A percentile compares a stretch with the other conserved stretches of the same genome.
Evolutionary conservation across 1,140 invertebrate genomes (phyloP).

Genomic region (Holotrichia oblita): DNA sequence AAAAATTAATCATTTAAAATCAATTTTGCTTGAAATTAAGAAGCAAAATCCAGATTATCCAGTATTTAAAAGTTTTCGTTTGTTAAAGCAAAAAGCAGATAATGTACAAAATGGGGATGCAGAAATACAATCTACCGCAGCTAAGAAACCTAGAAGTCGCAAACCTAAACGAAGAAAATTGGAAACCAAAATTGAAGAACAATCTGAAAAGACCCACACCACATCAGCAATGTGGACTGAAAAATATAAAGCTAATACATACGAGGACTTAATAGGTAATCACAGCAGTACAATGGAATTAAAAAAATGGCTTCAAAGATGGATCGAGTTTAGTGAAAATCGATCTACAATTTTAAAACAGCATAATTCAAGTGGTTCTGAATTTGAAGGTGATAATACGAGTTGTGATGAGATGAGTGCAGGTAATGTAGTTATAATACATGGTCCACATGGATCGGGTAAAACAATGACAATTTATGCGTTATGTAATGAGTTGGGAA

Average conservation of each 20-base stretch:
- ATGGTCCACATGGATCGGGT: slow-evolving; percentile 84
- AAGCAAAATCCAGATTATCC: slow-evolving; percentile 64
- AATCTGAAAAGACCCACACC: too few species aligned
- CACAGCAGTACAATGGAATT: slow-evolving; percentile 71
- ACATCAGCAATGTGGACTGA: slow-evolving; percentile 68
- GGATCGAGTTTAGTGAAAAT: slow-evolving; percentile 66
- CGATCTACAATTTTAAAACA: slow-evolving; percentile 53
- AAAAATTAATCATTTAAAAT: slow-evolving; percentile 52
- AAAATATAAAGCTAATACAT: slow-evolving; percentile 77
- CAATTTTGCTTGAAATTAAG: slow-evolving; percentile 62
- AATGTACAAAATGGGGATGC: not conserved
- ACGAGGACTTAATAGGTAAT: slow-evolving; percentile 80
- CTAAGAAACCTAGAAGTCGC: not conserved
- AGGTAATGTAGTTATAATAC: slow-evolving; percentile 79
- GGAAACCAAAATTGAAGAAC: not conserved
- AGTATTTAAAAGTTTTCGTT: slow-evolving; percentile 64
- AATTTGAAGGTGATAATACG: slow-evolving; percentile 65
- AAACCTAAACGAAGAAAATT: slow-evolving; percentile 8
- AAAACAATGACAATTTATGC: slow-evolving; percentile 92
- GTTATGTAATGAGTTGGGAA: slow-evolving; percentile 85
- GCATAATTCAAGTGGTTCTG: slow-evolving; percentile 63
- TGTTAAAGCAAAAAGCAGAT: slow-evolving; percentile 59
- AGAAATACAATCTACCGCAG: too few species aligned
- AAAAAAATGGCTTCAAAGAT: slow-evolving; percentile 77
- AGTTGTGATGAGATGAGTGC: slow-evolving; percentile 59